Conservation (phyloP, 2,888 invertebrate species). For the Poecilus cupreus region DNA sequence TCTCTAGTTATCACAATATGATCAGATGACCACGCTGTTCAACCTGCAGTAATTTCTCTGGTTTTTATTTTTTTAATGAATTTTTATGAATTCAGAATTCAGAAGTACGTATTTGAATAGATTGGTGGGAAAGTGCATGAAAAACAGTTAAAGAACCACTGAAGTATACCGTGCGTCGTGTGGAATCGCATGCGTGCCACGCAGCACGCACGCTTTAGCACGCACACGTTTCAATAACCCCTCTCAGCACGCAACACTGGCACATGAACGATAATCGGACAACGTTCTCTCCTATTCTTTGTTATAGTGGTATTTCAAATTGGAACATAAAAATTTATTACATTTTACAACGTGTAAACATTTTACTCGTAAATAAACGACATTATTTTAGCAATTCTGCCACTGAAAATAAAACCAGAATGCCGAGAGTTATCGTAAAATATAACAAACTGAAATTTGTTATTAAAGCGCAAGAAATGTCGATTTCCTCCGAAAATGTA, state of each 20-base stretch:
- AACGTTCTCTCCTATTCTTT: background rate
- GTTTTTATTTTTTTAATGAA: no score
- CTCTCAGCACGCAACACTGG: background rate
- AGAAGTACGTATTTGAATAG: no score
- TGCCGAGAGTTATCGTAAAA: no score
- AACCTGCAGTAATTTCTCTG: no score
- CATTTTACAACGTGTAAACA: slow-evolving; percentile 1
- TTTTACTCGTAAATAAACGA: background rate
- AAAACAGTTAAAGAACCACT: no score
- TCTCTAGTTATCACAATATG: no score
- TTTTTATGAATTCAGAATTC: no score
- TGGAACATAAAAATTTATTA: background rate
- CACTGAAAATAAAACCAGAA: no score
- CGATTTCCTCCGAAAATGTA: background rate
- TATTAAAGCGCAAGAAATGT: background rate
- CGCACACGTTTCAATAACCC: slow-evolving; percentile 44
- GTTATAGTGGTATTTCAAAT: background rate
- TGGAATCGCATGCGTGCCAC: slow-evolving; percentile 18
- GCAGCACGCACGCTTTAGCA: slow-evolving; percentile 18
- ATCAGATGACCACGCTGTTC: no score
- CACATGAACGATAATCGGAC: background rate
- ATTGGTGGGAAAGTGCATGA: no score
- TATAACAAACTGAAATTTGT: background rate
- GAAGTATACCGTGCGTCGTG: no score
- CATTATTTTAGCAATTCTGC: no score